Evolutionary conservation across 2,888 invertebrate species (phyloP).

Genomic region (Hypercompe scribonia): DNA sequence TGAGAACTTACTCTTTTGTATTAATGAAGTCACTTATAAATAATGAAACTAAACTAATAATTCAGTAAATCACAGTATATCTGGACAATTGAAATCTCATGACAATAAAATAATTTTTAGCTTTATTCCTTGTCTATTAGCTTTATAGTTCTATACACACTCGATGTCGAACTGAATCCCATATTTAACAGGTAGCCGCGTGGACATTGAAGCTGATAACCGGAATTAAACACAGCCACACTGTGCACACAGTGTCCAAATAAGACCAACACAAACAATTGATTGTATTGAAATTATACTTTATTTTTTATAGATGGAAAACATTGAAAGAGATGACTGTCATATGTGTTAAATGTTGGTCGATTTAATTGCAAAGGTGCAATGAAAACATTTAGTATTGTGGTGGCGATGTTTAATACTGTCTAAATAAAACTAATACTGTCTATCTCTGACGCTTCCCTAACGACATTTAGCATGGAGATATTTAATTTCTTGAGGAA

Average conservation of each 20-base stretch:
- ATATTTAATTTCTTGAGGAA: no score
- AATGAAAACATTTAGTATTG: neutral
- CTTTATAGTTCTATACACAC: conserved; percentile 48
- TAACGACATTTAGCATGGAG: no score
- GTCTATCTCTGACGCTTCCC: no score
- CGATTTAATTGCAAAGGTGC: neutral
- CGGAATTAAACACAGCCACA: conserved; percentile 62
- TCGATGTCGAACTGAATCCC: conserved; percentile 59
- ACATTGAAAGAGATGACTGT: neutral
- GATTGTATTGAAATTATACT: conserved; percentile 31
- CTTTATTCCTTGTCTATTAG: conserved; percentile 28
- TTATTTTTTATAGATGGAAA: conserved; percentile 33
- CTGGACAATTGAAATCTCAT: neutral
- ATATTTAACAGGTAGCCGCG: conserved; percentile 79
- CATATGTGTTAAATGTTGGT: neutral
- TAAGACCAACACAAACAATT: conserved; percentile 35
- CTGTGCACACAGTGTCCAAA: conserved; percentile 42
- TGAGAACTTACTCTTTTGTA: no score
- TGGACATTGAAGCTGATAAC: conserved; percentile 70
- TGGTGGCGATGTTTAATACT: no score
- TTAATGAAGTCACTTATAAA: no score
- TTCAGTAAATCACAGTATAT: neutral
- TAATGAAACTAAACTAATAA: no score
- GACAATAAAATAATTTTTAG: neutral
- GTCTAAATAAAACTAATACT: no score